Evolutionary conservation across 2,888 invertebrate genomes (phyloP), one percentile per base, ranked within the genome.

Genomic region (Plemyria rubiginata): DNA sequence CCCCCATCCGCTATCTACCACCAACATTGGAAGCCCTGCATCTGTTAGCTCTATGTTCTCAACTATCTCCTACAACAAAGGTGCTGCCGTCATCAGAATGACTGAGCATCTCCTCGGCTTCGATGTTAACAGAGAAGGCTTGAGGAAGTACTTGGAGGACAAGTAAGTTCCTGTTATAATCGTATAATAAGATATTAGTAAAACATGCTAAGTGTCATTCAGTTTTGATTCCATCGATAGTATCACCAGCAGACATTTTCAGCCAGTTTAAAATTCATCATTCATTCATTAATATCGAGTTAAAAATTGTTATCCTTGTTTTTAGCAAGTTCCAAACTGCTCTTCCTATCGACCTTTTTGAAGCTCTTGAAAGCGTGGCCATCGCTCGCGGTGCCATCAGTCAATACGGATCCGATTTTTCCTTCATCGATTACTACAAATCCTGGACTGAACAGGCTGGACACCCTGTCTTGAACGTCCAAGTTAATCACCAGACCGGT

Each of bases 41-140:
- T 91, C 95, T 66, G 94, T 96, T 5, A 86, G 90, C 6, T 85
- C 82, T 0, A 94, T 95, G 92, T 96, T 96, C 73, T 94, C 95
- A 41, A 92, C 89, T 1, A 94, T 96, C 61, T 93, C 94, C 0
- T 96, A 96, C 75, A 94, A 94, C 68, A 96, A 97, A 79, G 96
- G 95, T 0, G 94, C 92, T n/a, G 78, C 92, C 2, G 77, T 96
- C 15, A 94, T 96, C 57, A 94, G 96, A 67, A 96, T 96, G 96
- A 88, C 96, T 54, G 94, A 94, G 70, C 94, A 95, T 77, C 82
- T 94, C 0, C 85, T 96, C 46, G 95, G 95, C 2, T 78, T 79
- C 0, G 77, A 81, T 0, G 82, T 92, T 0, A 95, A 95, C 76
- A 81, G 86, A 72, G 70, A 74, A 38, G 94, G 95, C 0, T 79